Evolutionary conservation across 53 echinoderm and acorn worm genomes (phyloP), one percentile per base, ranked within the genome.

Genomic region (Antedon mediterranea): DNA sequence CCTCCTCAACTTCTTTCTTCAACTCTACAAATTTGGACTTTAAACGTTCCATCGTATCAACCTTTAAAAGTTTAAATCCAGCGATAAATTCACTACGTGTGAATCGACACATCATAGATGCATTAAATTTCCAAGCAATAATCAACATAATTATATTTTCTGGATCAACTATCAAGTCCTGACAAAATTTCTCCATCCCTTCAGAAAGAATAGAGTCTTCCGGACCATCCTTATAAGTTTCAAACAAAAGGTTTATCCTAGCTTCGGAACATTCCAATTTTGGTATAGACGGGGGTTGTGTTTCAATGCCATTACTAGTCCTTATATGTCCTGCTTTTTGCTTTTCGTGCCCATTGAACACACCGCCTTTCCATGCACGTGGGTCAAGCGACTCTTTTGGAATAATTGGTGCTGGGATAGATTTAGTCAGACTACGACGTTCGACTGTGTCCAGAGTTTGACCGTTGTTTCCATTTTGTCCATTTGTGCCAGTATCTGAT

Each of bases 51-150:
- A 95, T 85, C 28, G 95, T 88, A 85, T 95, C 95, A 15, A 88
- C 91, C n/a, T 89, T 82, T 31, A 95, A 81, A 27, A 85, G 79
- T 30, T 84, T 83, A 78, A 89, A 95, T 28, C 95, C 95, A 28
- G 89, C 82, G 14, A 92, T 72, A 84, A 95, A 95, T 76, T 91
- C 95, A 13, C 71, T 75, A 30, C 91, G 80, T 34, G 95, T 92
- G 77, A 95, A 95, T 29, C 89, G 91, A 78, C 95, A 95, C 95
- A 95, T 95, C 34, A 87, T 84, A 1, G 91, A 82, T 20, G 95
- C 95, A 33, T 95, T 85, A 76, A 95, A 92, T 72, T 95, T 95
- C 95, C 95, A 95, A 33, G 95, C 95, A 13, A 95, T 43, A 20
- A 95, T 91, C 72, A 95, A 88, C 72, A 97, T 88, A 43, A 97